These are phyloP conservation scores for Troilus luridus DNA, from an alignment of 2,888 invertebrate genomes.

Conservation along the genomic window DNA sequence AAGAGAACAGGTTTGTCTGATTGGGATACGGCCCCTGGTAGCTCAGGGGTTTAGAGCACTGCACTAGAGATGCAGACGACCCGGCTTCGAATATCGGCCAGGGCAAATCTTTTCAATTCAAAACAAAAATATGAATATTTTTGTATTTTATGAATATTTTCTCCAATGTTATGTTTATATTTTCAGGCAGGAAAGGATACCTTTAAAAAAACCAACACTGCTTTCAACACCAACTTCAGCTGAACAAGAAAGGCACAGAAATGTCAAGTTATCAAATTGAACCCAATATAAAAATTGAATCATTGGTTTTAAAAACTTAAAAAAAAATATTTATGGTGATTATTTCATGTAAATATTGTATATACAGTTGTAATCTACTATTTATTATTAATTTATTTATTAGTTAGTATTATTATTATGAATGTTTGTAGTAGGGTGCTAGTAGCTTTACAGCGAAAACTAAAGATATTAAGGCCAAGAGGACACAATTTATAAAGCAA, in stretches of 20 bases:
- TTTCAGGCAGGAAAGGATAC: conserved; percentile 40
- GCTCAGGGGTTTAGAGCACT: too few species aligned
- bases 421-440: too few species aligned
- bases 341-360: not conserved
- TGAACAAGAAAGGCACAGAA: not conserved
- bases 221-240: not conserved
- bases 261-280: not conserved
- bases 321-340: not conserved
- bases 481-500: too few species aligned
- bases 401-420: too few species aligned
- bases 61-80: too few species aligned
- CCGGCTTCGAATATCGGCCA: too few species aligned
- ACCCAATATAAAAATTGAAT: not conserved
- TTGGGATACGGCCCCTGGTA: too few species aligned
- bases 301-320: not conserved
- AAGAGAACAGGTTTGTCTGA: too few species aligned
- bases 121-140: too few species aligned
- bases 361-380: not conserved
- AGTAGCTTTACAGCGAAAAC: not conserved
- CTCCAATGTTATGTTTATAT: not conserved
- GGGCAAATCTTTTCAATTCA: too few species aligned
- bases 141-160: not conserved
- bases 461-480: not conserved
- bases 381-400: not conserved
- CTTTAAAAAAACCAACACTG: not conserved